These are phyloP conservation scores for Callipepla squamata DNA, from an alignment of 2,113 vertebrate genomes.

Conservation along the genomic window DNA sequence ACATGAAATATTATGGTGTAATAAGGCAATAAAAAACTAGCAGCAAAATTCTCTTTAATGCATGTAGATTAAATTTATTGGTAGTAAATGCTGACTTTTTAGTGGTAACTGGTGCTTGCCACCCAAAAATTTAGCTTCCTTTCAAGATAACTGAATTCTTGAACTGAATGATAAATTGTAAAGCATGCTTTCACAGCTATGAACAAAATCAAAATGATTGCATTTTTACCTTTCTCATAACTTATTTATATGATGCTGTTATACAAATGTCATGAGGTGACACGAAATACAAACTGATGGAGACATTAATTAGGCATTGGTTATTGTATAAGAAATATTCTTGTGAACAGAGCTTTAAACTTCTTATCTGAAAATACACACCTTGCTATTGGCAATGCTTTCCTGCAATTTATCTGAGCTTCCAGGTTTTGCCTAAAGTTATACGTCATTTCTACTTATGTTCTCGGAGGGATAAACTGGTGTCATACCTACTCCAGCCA, in stretches of 20 bases:
- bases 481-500: background rate
- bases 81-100: background rate
- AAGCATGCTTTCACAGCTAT: background rate
- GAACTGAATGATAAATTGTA: background rate
- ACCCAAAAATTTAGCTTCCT: conserved; percentile 35
- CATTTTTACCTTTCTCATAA: background rate
- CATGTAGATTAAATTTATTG: conserved; percentile 13
- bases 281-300: background rate
- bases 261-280: background rate
- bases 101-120: background rate
- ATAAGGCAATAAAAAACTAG: background rate
- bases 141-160: conserved; percentile 34
- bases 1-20: background rate
- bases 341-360: background rate
- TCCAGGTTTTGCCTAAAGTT: background rate
- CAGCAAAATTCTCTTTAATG: conserved; percentile 21
- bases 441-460: background rate
- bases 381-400: background rate
- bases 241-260: background rate
- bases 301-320: background rate
- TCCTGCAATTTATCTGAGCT: background rate
- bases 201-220: conserved; percentile 1
- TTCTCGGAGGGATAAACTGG: background rate
- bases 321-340: background rate
- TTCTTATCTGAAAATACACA: background rate